These are phyloP conservation scores for Penaeus chinensis DNA, from an alignment of 1,140 invertebrate genomes.

Conservation along the genomic window DNA sequence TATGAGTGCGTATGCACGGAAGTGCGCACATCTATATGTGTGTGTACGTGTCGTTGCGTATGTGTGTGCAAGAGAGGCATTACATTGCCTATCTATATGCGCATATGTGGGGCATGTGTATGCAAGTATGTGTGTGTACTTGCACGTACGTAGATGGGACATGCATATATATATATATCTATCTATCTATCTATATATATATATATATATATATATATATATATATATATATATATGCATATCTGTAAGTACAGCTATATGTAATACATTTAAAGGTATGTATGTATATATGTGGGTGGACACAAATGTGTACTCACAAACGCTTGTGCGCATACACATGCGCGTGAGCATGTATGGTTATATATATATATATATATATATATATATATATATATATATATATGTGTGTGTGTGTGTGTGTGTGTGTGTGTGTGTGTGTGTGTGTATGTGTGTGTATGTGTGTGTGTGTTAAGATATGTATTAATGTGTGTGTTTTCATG, in stretches of 20 bases:
- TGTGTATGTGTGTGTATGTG: slow-evolving; percentile 30
- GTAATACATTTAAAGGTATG: neutral
- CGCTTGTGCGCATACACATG: slow-evolving; percentile 8
- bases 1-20: no score
- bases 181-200: slow-evolving; percentile 23
- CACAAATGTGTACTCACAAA: neutral
- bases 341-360: slow-evolving; percentile 7
- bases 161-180: slow-evolving; percentile 22
- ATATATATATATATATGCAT: slow-evolving; percentile 33
- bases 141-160: no score
- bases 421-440: slow-evolving; percentile 29
- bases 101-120: slow-evolving; percentile 47
- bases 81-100: slow-evolving; percentile 4
- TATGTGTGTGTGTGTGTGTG: slow-evolving; percentile 32
- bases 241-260: slow-evolving; percentile 5
- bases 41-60: no score
- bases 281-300: slow-evolving; percentile 2
- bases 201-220: slow-evolving; percentile 36
- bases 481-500: no score
- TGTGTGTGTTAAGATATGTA: no score
- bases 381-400: slow-evolving; percentile 18
- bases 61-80: no score
- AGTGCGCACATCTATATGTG: no score
- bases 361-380: slow-evolving; percentile 13
- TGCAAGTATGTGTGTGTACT: slow-evolving; percentile 1